These are phyloP conservation scores for Ypsolopha sequella DNA, from an alignment of 2,888 invertebrate genomes.

Conservation along the genomic window DNA sequence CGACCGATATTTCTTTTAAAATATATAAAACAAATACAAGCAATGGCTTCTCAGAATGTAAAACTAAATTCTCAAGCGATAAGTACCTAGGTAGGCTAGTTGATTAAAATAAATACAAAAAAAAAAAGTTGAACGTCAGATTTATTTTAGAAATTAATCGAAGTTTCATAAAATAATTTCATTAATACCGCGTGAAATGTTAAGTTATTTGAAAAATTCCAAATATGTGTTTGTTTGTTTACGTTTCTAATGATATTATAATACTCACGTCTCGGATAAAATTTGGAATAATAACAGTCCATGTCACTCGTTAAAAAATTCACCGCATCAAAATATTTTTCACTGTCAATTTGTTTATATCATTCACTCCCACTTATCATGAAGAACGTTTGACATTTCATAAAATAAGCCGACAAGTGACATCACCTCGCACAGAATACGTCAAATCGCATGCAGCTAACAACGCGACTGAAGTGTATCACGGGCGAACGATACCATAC, in stretches of 20 bases:
- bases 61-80: no score
- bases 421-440: constrained; percentile 68
- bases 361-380: constrained; percentile 61
- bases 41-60: no score
- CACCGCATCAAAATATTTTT: constrained; percentile 55
- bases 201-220: no score
- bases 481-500: constrained; percentile 69
- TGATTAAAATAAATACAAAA: no score
- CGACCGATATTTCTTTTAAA: no score
- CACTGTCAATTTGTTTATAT: constrained; percentile 61
- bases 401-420: constrained; percentile 66
- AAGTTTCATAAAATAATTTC: no score
- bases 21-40: no score
- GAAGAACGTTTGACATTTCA: constrained; percentile 67
- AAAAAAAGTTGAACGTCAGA: no score
- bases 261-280: constrained; percentile 70
- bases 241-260: constrained; percentile 16
- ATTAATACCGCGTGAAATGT: no score
- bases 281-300: constrained; percentile 71
- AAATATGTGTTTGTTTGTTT: background rate
- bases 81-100: no score
- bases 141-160: no score
- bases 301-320: constrained; percentile 47
- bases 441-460: constrained; percentile 71
- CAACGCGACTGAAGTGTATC: constrained; percentile 72